Percentiles rank a stretch among this genome's conserved stretches.
Evolutionary conservation across 2,113 vertebrate genomes (phyloP).

Genomic region (Centropus bengalensis): DNA sequence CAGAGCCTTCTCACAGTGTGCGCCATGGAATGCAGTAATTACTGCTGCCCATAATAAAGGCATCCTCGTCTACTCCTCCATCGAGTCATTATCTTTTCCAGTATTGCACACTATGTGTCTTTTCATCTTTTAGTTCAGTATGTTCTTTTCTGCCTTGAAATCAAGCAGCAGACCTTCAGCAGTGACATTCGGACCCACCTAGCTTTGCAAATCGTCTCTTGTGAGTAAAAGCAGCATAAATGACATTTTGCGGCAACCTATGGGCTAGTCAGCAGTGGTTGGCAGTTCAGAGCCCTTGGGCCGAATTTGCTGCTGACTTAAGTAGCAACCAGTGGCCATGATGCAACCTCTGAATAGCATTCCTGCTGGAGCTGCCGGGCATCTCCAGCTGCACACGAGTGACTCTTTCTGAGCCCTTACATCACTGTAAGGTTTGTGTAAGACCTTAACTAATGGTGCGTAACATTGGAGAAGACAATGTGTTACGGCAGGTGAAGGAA

Average conservation of each 20-base stretch:
- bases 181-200: constrained; percentile 34
- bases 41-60: background rate
- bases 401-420: constrained; percentile 1
- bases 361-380: background rate
- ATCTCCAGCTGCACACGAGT: constrained; percentile 1
- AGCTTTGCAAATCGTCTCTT: constrained; percentile 5
- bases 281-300: constrained; percentile 38
- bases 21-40: background rate
- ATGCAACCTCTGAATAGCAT: constrained; percentile 12
- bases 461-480: constrained; percentile 22
- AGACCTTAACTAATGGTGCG: constrained; percentile 34
- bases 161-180: constrained; percentile 16
- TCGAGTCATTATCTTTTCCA: background rate
- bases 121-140: constrained; percentile 10
- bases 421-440: background rate
- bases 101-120: background rate
- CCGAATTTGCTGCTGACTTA: constrained; percentile 40
- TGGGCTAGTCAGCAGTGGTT: constrained; percentile 22
- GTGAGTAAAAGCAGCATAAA: background rate
- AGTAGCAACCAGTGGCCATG: constrained; percentile 17
- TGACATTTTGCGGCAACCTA: constrained; percentile 43
- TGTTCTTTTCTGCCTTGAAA: background rate
- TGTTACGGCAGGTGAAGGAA: constrained; percentile 41
- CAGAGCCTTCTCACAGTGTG: background rate
- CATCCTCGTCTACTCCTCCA: background rate